Base-by-base conservation (phyloP, 35 echinoderm and acorn worm genomes). In the Hemicentrotus pulcherrimus region DNA sequence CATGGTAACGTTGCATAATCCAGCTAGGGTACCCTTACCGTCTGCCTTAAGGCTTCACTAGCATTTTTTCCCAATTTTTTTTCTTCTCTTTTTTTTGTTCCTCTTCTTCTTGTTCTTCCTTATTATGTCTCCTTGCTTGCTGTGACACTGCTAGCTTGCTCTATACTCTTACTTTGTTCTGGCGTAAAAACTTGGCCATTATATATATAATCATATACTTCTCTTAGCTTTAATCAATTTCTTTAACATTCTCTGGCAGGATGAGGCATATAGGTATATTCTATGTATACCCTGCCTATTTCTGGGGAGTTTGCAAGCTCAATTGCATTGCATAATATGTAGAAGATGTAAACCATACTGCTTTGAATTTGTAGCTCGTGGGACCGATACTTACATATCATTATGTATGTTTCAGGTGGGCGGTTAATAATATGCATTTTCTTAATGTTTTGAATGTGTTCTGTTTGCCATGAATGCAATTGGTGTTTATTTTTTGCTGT, bases 1-100 rank as follows among this genome's bases (percentile, higher is more conserved):
- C 91, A 93, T 93, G 91, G 91, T 31, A 93, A 93, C 91, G 91
- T 93, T 93, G 91, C 91, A 93, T 93, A 93, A 93, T 93, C 91
- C 91, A 93, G 48, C 48, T 30, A 32, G 46, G 91, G 91, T 93
- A 93, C 46, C 91, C 91, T 93, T 93, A 47, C 32, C 48, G 48
- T 93, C 46, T 93, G 91, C 91, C 91, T 93, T 58, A 47, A 58
- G 91, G 91, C 32, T 58, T 93, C 46, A 28, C 46, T 58, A 30
- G 46, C 32, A 93, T 90, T 90, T 90, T 90, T 90, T 90, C 14
- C 32, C 88, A 15, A 31, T 5, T 24, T 41, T 33, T 90, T 41
- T 90, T 90, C 32, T 90, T 90, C 28, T 46, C 87, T 89, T 15
- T 89, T 24, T 46, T 9, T 47, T 30, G 9, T 47, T 16, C 11